These are phyloP conservation scores for Orthonevra nobilis DNA, from an alignment of 2,888 invertebrate species.

Conservation along the genomic window DNA sequence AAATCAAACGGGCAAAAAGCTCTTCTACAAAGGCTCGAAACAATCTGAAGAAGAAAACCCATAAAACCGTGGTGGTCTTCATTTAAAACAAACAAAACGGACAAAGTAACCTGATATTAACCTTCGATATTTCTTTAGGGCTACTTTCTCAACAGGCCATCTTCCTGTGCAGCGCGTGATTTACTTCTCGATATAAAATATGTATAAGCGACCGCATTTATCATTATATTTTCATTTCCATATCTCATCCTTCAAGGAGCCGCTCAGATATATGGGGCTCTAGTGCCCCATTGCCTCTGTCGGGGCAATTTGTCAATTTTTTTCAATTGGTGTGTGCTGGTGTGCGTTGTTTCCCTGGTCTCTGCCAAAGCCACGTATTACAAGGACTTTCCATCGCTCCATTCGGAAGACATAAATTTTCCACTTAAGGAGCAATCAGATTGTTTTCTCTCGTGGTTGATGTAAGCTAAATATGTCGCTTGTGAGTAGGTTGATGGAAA, in stretches of 20 bases:
- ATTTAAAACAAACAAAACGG: too few species aligned
- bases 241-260: neutral
- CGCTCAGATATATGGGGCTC: conserved; percentile 6
- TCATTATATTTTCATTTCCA: conserved; percentile 41
- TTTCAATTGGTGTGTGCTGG: conserved; percentile 6
- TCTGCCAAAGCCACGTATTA: conserved; percentile 3
- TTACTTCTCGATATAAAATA: conserved; percentile 28
- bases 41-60: too few species aligned
- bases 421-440: conserved; percentile 73
- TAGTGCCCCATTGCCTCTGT: conserved; percentile 25
- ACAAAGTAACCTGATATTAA: too few species aligned
- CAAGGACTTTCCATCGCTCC: conserved; percentile 22
- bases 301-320: conserved; percentile 53
- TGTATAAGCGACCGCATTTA: conserved; percentile 32
- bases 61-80: too few species aligned
- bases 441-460: conserved; percentile 54
- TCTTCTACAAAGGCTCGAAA: too few species aligned
- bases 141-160: neutral
- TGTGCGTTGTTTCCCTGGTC: neutral
- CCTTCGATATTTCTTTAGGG: neutral
- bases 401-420: conserved; percentile 71
- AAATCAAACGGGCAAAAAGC: too few species aligned
- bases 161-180: conserved; percentile 9
- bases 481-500: conserved; percentile 24
- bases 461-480: conserved; percentile 14